Evolutionary conservation across 2,888 invertebrate genomes (phyloP), one percentile per base, ranked within the genome.

Genomic region (Drosophila paucipuncta): DNA sequence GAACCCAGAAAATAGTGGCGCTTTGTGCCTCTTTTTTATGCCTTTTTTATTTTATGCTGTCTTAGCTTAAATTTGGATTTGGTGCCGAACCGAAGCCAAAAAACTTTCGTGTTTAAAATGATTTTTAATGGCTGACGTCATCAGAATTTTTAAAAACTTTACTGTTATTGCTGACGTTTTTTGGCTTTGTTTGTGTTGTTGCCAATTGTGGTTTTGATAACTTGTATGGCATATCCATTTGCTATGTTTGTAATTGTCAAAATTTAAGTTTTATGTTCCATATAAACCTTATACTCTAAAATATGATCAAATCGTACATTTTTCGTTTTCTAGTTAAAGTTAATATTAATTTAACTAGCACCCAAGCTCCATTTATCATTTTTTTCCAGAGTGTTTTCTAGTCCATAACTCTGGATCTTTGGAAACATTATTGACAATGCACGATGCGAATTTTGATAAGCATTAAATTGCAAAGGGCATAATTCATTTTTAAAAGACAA

Each of bases 101-200:
- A 69, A 69, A 68, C 71, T 66, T 71, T 83, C 54, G 71, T 59
- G 69, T 58, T 79, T 71, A 61, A 79, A 79, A 79, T 76, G 53
- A 43, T 41, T 66, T 80, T 69, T 77, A 60, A 66, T 50, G 67
- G 80, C 74, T 85, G 85, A 86, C 89, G 89, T 85, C 89, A 85
- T 88, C 89, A 83, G 74, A 88, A 73, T 80, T 77, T 79, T 68
- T 68, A 60, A 63, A 71, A 55, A 58, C 61, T 76, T 85, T 83
- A 85, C 85, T 78, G 85, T 88, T 84, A 82, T 79, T 71, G 73
- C 47, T 80, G 69, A 61, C 60, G 63, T 68, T 73, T 71, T 68
- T 72, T 49, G 57, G 5, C 71, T 55, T 49, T 35, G 62, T 69
- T 73, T 70, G 55, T 49, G 58, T 13, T 39, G 66, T 75, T 63